Base-by-base conservation (phyloP, 2,113 vertebrate genomes). In the Megaleporinus macrocephalus region DNA sequence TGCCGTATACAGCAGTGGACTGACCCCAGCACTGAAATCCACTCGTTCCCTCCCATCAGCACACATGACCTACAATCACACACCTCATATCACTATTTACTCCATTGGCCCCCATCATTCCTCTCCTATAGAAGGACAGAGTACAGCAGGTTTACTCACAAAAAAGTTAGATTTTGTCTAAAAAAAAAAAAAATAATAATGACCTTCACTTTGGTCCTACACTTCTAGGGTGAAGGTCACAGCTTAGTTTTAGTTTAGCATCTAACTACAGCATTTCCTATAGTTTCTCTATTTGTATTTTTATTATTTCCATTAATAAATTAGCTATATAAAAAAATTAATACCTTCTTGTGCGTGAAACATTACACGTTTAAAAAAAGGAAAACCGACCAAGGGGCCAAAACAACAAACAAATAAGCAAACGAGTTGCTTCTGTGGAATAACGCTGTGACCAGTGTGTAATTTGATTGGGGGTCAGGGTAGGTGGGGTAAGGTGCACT, bases 201-300 rank as follows among this genome's bases (percentile, higher is more conserved):
- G 30, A 61, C 30, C 51, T 55, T 20, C 33, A 12, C 18, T 74
- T 74, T 74, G 72, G 72, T 74, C 72, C 72, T 73, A 73, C 16
- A 33, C 16, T 15, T 74, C 65, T 69, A 69, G 30, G 2, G 24
- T 4, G 33, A 70, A 70, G 66, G 66, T 70, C 33, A 33, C 1
- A 20, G 22, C 63, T 55, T 63, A 78, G 29, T 18, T 15, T 33
- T 24, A 68, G 30, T 2, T 36, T 36, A 78, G 29, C 47, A 55
- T 44, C 33, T 26, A 41, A 24, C 36, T 70, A 44, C 18, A 70
- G 22, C 66, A 1, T 68, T 10, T 7, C 26, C 3, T 65, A 26
- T 16, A 7, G 53, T 61, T 26, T 61, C 1, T 26, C 5, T 13
- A 0, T 61, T 61, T 61, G n/a, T 12, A 24, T 26, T n/a, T n/a